Evolutionary conservation across 2,888 invertebrate genomes (phyloP).

Genomic region (Drymonia ruficornis): DNA sequence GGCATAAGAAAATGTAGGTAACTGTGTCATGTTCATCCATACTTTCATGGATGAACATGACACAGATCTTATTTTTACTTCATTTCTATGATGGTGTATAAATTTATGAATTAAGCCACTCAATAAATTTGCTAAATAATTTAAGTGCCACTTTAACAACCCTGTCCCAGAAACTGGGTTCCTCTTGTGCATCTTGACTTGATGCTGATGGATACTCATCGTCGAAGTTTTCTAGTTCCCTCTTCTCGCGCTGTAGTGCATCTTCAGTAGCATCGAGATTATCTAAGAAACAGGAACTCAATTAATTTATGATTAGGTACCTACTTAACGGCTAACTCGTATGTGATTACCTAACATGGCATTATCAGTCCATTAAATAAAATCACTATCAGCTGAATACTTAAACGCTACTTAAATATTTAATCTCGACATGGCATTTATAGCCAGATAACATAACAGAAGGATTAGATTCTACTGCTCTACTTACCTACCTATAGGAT

Average conservation of each 20-base stretch:
- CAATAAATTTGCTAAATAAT: conserved; percentile 71
- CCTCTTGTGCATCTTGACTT: conserved; percentile 62
- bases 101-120: conserved; percentile 72
- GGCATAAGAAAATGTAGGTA: not conserved
- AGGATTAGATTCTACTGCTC: too few relatives aligned
- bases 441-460: too few relatives aligned
- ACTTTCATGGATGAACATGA: too few relatives aligned
- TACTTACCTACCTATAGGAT: too few relatives aligned
- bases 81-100: not conserved
- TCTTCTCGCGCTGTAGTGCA: conserved; percentile 46
- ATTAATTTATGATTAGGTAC: too few relatives aligned
- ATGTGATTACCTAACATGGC: too few relatives aligned
- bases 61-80: too few relatives aligned
- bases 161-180: conserved; percentile 75
- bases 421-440: too few relatives aligned
- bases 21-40: not conserved
- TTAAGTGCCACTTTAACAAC: conserved; percentile 74
- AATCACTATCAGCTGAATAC: too few relatives aligned
- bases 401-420: too few relatives aligned
- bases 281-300: conserved; percentile 30
- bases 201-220: conserved; percentile 57
- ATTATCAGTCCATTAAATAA: too few relatives aligned
- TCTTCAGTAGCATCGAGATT: conserved; percentile 30
- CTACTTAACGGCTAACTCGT: too few relatives aligned
- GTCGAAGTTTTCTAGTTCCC: conserved; percentile 71